Evolutionary conservation across 2,888 invertebrate species (phyloP), one percentile per base, ranked within the genome.

Genomic region (Drosophila quasianomalipes): DNA sequence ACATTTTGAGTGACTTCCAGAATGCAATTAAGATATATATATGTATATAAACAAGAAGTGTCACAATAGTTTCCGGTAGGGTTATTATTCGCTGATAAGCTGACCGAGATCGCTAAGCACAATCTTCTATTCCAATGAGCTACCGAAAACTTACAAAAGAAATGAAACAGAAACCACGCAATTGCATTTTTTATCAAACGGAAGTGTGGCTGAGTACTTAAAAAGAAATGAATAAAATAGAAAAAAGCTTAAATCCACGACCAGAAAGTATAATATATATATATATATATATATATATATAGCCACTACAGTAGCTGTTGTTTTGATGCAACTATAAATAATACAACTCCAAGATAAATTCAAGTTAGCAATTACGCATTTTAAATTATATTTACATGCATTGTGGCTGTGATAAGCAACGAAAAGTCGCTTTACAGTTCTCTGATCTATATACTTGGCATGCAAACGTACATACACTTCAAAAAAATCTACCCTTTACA

Each of bases 291-390:
- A 26, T 16, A 63, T 35, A 22, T 64, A 49, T 7, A 26, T 26
- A 2, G 7, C n/a, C 16, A 30, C 54, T 35, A 26, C 31, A 67
- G 64, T 49, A 52, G 53, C 52, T 58, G 54, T 49, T 68, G 59
- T 30, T 70, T 67, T 67, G 63, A 51, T 44, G 63, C 16, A 55
- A 63, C 62, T 70, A 58, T 70, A 73, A 80, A 68, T 82, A 79
- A 66, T 55, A 70, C 19, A 26, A 58, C 35, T 58, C 53, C 22
- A 37, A 76, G 81, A 81, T 81, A 81, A 81, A 64, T 53, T 31
- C 44, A 49, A 26, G 49, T 30, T 14, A 19, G 31, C 37, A 76
- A 76, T 73, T 80, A 83, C 84, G 84, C 81, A 81, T 70, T 83
- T 73, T 57, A 53, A 65, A 70, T 67, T 33, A 52, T 51, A 63